Conservation (phyloP, 1,140 invertebrate species). For the Cotesia glomerata region DNA sequence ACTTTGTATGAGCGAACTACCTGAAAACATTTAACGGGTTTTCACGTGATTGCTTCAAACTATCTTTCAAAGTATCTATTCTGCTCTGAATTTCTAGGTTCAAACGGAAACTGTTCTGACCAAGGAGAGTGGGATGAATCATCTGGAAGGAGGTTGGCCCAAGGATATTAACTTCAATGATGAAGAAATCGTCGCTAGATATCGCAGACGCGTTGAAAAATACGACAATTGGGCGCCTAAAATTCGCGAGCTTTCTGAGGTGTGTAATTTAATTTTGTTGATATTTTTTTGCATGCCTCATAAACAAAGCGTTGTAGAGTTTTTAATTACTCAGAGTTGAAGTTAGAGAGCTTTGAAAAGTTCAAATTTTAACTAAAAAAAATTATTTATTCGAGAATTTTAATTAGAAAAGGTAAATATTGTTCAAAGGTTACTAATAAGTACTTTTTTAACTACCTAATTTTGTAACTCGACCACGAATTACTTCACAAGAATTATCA, state of each 20-base stretch:
- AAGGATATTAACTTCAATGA: conserved; percentile 91
- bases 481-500: no score
- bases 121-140: conserved; percentile 80
- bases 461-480: no score
- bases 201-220: conserved; percentile 91
- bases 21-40: background rate
- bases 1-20: background rate
- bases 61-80: background rate
- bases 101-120: conserved; percentile 77
- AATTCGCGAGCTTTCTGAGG: conserved; percentile 72
- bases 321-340: no score
- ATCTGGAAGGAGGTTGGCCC: conserved; percentile 96
- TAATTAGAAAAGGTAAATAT: no score
- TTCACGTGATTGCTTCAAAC: conserved; percentile 5
- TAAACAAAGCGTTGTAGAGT: background rate
- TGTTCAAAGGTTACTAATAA: no score
- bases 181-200: conserved; percentile 84
- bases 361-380: no score
- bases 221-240: conserved; percentile 87
- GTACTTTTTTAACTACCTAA: no score
- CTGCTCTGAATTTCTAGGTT: conserved; percentile 42
- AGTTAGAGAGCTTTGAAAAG: no score
- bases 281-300: no score
- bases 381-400: no score
- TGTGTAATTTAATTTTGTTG: conserved; percentile 31